Conservation (phyloP, 2,888 invertebrate species). For the Ecliptopera silaceata region DNA sequence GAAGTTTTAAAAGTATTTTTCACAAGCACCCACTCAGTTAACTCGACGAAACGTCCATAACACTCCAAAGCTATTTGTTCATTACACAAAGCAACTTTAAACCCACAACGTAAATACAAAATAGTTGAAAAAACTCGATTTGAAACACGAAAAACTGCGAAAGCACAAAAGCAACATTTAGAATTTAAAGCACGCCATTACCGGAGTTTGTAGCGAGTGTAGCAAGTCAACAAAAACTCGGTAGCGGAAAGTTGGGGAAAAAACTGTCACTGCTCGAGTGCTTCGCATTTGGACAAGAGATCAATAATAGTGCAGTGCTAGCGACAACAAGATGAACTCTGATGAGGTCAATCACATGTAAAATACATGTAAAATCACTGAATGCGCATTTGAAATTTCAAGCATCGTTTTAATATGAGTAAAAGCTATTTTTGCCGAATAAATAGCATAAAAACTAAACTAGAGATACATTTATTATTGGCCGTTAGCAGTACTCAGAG, state of each 20-base stretch:
- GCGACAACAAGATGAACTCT: neutral
- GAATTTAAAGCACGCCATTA: constrained; percentile 50
- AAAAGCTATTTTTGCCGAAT: too few species aligned
- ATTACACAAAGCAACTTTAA: constrained; percentile 33
- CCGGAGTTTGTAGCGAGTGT: constrained; percentile 30
- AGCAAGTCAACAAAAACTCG: constrained; percentile 41
- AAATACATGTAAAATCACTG: neutral
- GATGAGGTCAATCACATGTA: neutral
- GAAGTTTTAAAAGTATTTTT: constrained; percentile 9
- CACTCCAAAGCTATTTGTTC: constrained; percentile 25
- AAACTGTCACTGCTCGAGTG: constrained; percentile 16
- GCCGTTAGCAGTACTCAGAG: too few species aligned
- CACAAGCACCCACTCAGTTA: constrained; percentile 5
- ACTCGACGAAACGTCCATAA: constrained; percentile 2
- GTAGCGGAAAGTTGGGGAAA: constrained; percentile 16
- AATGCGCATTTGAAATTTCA: neutral
- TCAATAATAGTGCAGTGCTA: neutral
- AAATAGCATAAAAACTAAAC: too few species aligned
- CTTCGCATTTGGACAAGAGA: neutral
- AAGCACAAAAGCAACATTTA: constrained; percentile 44
- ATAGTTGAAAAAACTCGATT: constrained; percentile 48
- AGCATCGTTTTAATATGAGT: too few species aligned
- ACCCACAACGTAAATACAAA: constrained; percentile 38
- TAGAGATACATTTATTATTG: too few species aligned
- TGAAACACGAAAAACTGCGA: constrained; percentile 35